These are phyloP conservation scores for Dilophus febrilis DNA, from an alignment of 2,888 invertebrate genomes.

Conservation along the genomic window DNA sequence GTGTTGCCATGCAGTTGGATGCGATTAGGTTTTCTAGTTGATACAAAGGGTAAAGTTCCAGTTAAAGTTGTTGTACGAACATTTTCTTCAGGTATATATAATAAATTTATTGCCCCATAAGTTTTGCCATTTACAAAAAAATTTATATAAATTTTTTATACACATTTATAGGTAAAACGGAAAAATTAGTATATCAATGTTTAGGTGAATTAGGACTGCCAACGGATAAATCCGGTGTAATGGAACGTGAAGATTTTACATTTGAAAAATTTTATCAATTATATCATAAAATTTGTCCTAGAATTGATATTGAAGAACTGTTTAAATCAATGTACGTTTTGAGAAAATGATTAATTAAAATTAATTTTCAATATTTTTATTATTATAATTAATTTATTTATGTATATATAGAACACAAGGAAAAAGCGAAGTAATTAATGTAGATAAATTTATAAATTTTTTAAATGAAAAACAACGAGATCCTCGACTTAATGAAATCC, in stretches of 20 bases:
- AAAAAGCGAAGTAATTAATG: constrained; percentile 69
- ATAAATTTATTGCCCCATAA: no score
- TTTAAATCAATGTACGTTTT: constrained; percentile 92
- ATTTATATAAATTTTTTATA: neutral
- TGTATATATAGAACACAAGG: constrained; percentile 57
- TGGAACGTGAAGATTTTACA: constrained; percentile 87
- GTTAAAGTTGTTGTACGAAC: constrained; percentile 92
- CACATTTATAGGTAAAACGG: constrained; percentile 59
- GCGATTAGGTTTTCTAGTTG: constrained; percentile 85
- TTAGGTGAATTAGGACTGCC: constrained; percentile 86
- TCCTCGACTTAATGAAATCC: constrained; percentile 94
- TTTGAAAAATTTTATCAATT: constrained; percentile 97
- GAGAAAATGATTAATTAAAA: constrained; percentile 1
- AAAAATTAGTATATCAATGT: constrained; percentile 94
- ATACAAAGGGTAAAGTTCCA: constrained; percentile 88
- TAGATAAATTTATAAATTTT: constrained; percentile 80
- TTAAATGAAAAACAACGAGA: constrained; percentile 96
- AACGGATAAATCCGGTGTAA: constrained; percentile 87
- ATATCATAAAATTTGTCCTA: constrained; percentile 96
- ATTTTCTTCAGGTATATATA: constrained; percentile 81
- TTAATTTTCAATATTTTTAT: neutral
- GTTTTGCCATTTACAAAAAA: no score
- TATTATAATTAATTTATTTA: no score
- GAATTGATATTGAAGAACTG: constrained; percentile 96
- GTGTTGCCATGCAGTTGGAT: no score